Base-by-base conservation (phyloP, 1,140 invertebrate genomes). In the Cryptotermes secundus region DNA sequence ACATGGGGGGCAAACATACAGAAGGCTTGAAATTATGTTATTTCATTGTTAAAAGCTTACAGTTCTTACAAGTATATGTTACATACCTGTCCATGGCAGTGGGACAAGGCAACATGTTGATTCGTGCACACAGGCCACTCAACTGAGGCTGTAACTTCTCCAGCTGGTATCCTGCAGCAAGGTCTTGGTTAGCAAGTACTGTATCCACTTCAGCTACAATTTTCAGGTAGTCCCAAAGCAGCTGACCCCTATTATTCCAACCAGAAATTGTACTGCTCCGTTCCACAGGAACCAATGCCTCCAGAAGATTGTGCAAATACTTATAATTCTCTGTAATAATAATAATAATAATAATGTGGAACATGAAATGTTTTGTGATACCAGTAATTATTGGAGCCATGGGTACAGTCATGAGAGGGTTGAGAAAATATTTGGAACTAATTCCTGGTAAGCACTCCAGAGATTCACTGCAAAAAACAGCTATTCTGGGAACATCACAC, bases 161-260 rank as follows among this genome's bases (percentile, higher is more conserved):
- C 85, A 95, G 88, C 84, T 93, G 91, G 86, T 93, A 92, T 80
- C 91, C 89, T 85, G 92, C 90, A 85, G 90, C 88, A 19, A 87
- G 80, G 89, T 86, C 86, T 87, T 85, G 86, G 87, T 86, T 87
- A 90, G 86, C 87, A 84, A 92, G 88, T 6, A 93, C 86, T 12
- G 87, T 86, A 59, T 93, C 88, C 31, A 94, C 89, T 83, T 91
- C 89, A 34, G 88, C 86, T 34, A 91, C 92, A 16, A 95, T 91
- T 42, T 91, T 90, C 83, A 96, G 92, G 85, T 94, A 96, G 87
- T 95, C 94, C 86, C 93, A 90, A 79, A 94, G 92, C 35, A 96
- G 91, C 86, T 93, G 91, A 35, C 95, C 95, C 85, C 93, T 93
- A 87, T 90, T 88, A n/a, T 88, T 84, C 93, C 93, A 94, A 82